Conservation (phyloP, 2,113 vertebrate genomes). For the Naja naja region DNA sequence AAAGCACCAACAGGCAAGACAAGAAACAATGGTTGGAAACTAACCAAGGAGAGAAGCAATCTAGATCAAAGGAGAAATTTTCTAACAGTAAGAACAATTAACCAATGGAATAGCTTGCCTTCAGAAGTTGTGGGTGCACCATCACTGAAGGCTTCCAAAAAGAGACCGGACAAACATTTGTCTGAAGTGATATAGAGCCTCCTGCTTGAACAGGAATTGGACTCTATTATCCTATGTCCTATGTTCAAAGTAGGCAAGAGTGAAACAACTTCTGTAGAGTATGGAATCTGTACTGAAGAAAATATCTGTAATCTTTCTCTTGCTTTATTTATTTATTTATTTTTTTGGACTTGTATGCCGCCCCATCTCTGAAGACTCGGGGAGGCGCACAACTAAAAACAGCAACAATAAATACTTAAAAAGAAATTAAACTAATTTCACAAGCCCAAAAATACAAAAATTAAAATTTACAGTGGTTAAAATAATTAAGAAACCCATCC, state of each 20-base stretch:
- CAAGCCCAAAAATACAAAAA: too few species aligned
- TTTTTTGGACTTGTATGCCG: too few species aligned
- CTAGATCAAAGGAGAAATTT: neutral
- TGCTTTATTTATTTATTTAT: too few species aligned
- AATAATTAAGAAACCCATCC: too few species aligned
- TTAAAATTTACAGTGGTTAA: too few species aligned
- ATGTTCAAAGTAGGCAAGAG: neutral
- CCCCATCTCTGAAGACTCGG: too few species aligned
- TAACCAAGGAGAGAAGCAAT: neutral
- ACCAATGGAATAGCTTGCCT: neutral
- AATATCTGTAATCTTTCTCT: neutral
- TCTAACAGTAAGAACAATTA: too few species aligned
- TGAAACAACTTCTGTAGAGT: neutral
- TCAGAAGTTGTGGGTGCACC: neutral
- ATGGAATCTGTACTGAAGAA: neutral
- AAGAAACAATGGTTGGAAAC: neutral
- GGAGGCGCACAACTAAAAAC: too few species aligned
- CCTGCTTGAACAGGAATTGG: neutral
- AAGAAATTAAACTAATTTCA: too few species aligned
- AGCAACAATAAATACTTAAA: too few species aligned
- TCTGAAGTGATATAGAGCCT: neutral
- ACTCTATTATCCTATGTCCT: neutral
- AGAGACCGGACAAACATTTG: neutral
- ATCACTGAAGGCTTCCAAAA: neutral
- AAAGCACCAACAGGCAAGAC: neutral